These are phyloP conservation scores for Dysdera silvatica DNA, from an alignment of 1,140 invertebrate genomes.

Conservation along the genomic window DNA sequence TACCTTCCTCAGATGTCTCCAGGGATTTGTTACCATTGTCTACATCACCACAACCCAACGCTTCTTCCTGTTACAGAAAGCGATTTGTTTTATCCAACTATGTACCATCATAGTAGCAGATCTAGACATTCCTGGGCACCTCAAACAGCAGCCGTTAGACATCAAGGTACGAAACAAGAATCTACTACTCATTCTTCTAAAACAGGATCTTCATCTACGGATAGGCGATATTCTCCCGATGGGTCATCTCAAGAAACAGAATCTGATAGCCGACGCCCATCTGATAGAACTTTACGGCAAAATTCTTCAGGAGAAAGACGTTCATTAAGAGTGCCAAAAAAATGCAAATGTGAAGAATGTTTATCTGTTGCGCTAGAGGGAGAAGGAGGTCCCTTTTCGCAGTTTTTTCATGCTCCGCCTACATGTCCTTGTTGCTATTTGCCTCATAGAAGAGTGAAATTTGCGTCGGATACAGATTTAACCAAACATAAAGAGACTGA, in stretches of 20 bases:
- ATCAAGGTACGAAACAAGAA: slow-evolving; percentile 4
- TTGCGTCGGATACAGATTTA: slow-evolving; percentile 22
- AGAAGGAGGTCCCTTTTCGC: neutral
- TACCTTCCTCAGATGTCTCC: slow-evolving; percentile 21
- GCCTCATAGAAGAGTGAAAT: slow-evolving; percentile 19
- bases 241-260: slow-evolving; percentile 14
- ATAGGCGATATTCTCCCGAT: slow-evolving; percentile 15
- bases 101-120: slow-evolving; percentile 10
- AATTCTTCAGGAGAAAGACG: slow-evolving; percentile 13
- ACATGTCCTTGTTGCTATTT: slow-evolving; percentile 12
- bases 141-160: neutral
- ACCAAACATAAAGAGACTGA: slow-evolving; percentile 18
- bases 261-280: neutral
- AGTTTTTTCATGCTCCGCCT: neutral
- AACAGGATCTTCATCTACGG: neutral
- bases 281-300: neutral
- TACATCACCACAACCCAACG: slow-evolving; percentile 5
- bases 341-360: slow-evolving; percentile 26
- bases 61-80: slow-evolving; percentile 9
- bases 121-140: slow-evolving; percentile 23
- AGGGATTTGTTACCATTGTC: slow-evolving; percentile 8
- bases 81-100: slow-evolving; percentile 16
- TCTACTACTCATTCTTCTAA: neutral
- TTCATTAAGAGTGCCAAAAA: slow-evolving; percentile 21
- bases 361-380: slow-evolving; percentile 5